Conservation (phyloP, 2,888 invertebrate genomes). For the Serripes groenlandicus region DNA sequence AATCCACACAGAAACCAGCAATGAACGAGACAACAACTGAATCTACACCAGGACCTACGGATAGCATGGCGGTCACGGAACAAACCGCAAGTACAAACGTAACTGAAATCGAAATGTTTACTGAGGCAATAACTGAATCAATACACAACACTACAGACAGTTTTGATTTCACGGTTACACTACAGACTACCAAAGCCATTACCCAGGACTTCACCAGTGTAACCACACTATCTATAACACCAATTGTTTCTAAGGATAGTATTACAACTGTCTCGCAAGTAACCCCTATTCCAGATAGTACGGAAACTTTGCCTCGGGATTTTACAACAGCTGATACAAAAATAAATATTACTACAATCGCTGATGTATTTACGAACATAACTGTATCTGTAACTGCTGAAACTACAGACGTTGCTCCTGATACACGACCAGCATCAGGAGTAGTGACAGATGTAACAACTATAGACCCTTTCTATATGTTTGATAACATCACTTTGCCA, state of each 20-base stretch:
- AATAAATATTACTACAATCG: not conserved
- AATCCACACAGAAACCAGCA: not conserved
- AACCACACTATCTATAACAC: not conserved
- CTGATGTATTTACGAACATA: not conserved
- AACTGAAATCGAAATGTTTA: not conserved
- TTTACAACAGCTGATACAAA: not conserved
- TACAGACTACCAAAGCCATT: not conserved
- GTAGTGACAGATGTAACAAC: not conserved
- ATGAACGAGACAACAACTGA: not conserved
- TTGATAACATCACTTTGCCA: constrained; percentile 2
- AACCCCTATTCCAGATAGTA: not conserved
- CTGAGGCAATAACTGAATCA: not conserved
- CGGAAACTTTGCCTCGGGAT: not conserved
- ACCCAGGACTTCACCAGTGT: not conserved
- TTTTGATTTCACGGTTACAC: not conserved
- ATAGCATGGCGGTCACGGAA: not conserved
- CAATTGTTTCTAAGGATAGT: not conserved
- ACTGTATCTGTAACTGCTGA: not conserved
- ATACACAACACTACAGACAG: not conserved
- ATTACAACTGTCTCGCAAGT: not conserved
- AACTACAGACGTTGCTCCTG: not conserved
- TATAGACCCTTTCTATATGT: not conserved
- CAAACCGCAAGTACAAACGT: not conserved
- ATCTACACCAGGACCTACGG: constrained; percentile 1
- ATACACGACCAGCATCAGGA: not conserved